Evolutionary conservation across 2,113 vertebrate species (phyloP), one percentile per base, ranked within the genome.

Genomic region (Menidia beryllina): DNA sequence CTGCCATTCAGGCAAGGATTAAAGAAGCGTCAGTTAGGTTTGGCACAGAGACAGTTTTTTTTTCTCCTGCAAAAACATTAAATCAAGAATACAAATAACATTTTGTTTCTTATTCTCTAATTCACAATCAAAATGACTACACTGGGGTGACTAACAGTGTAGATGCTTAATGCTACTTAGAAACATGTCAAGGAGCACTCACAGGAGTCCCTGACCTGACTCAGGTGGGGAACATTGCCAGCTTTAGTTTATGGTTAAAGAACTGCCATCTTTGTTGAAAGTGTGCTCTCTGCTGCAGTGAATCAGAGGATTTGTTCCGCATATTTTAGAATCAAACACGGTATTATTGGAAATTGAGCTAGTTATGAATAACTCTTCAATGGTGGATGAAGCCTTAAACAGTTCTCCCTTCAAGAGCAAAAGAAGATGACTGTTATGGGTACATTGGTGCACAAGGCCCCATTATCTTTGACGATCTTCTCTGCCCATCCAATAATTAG

Each of bases 1-100:
- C 71, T 77, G 47, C 34, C 27, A 65, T 77, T 83, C 62, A 77
- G 74, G 36, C 26, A 6, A 56, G 72, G 78, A 84, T 84, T 79
- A 84, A 72, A 49, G 15, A 43, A 38, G 15, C 55, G 14, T 12
- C 72, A 45, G 57, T 36, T 34, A 51, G 30, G 34, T 75, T 62
- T 83, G 64, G 58, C 69, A 72, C 61, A 27, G 45, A 69, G 54
- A 60, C 54, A 54, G 39, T 45, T 57, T 54, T 56, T 56, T 21
- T 41, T 56, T 79, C 75, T 73, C 11, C 56, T 19, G 41, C 15
- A 45, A 51, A 43, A 77, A 72, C 55, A 69, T 48, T 34, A 66
- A 45, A 72, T 20, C 3, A 62, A 55, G 45, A 62, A 69, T 64
- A 17, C 64, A 27, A 9, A 19, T 1, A 68, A 4, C 52, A 1